Conservation (phyloP, 1,140 invertebrate species). For the Bombus affinis region DNA sequence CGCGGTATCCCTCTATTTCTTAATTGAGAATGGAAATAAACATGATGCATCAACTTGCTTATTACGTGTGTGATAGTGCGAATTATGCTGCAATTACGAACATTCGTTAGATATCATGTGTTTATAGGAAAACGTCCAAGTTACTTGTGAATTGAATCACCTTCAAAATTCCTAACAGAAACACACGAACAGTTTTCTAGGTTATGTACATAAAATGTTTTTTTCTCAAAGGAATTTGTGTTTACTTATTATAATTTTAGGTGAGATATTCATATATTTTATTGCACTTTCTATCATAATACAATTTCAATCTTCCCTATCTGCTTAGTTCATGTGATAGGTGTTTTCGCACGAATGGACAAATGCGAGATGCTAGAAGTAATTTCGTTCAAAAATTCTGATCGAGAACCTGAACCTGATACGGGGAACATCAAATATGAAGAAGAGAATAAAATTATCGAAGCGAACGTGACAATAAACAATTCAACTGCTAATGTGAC, state of each 20-base stretch:
- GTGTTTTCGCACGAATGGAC: conserved; percentile 13
- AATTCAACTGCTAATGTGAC: conserved; percentile 63
- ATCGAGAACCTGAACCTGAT: not conserved
- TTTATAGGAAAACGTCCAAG: not conserved
- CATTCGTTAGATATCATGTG: not conserved
- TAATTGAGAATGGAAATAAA: conserved; percentile 11
- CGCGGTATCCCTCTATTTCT: not conserved
- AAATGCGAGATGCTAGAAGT: not conserved
- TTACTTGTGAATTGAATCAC: conserved; percentile 2
- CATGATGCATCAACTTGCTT: conserved; percentile 11
- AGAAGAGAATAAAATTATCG: not conserved
- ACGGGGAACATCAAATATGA: not conserved
- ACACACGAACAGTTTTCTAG: conserved; percentile 5
- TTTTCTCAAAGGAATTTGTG: conserved; percentile 19
- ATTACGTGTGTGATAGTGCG: no score
- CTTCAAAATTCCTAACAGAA: not conserved
- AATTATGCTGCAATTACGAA: not conserved
- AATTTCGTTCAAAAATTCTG: not conserved
- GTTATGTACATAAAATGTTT: conserved; percentile 49
- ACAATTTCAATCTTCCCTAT: not conserved
- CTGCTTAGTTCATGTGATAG: conserved; percentile 30
- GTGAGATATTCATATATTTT: conserved; percentile 37
- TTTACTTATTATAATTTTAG: conserved; percentile 49
- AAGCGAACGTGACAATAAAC: conserved; percentile 25
- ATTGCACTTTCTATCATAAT: not conserved